Percentiles rank a stretch among this genome's conserved stretches.
Conservation (phyloP, 2,888 invertebrate genomes). For the Drosophila quinaria region DNA sequence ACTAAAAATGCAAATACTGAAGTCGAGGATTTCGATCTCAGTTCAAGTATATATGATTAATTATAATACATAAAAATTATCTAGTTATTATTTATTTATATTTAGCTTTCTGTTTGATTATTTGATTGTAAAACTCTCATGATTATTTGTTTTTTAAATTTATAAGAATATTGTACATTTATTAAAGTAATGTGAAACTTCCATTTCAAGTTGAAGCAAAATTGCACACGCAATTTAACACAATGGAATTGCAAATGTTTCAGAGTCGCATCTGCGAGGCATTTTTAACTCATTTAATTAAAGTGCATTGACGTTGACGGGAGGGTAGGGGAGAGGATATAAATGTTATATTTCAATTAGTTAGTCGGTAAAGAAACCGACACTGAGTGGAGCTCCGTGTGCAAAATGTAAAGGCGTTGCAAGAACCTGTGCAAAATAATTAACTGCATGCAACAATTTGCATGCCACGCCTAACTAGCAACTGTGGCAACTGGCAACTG, state of each 20-base stretch:
- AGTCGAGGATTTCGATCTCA: no score
- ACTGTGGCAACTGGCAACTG: constrained; percentile 32
- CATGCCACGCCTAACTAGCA: constrained; percentile 68
- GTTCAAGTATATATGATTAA: no score
- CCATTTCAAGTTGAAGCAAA: constrained; percentile 31
- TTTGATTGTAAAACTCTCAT: no score
- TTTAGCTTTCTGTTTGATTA: no score
- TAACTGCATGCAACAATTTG: constrained; percentile 81
- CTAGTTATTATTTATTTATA: no score
- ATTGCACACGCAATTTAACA: constrained; percentile 38
- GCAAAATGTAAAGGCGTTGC: constrained; percentile 34
- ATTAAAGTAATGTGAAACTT: neutral
- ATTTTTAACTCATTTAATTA: constrained; percentile 71
- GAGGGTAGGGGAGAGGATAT: neutral
- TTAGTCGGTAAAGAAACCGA: constrained; percentile 49
- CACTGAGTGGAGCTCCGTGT: constrained; percentile 11
- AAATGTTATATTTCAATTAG: constrained; percentile 79
- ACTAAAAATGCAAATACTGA: no score
- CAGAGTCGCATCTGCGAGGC: constrained; percentile 39
- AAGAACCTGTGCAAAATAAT: constrained; percentile 78
- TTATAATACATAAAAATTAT: no score
- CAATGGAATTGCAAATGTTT: constrained; percentile 32
- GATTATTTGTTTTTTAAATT: no score
- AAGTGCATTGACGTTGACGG: constrained; percentile 1
- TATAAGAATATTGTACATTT: neutral